phyloP scores from a whole-genome alignment of 1,140 invertebrate species.

The Drosophila tropicalis region DNA sequence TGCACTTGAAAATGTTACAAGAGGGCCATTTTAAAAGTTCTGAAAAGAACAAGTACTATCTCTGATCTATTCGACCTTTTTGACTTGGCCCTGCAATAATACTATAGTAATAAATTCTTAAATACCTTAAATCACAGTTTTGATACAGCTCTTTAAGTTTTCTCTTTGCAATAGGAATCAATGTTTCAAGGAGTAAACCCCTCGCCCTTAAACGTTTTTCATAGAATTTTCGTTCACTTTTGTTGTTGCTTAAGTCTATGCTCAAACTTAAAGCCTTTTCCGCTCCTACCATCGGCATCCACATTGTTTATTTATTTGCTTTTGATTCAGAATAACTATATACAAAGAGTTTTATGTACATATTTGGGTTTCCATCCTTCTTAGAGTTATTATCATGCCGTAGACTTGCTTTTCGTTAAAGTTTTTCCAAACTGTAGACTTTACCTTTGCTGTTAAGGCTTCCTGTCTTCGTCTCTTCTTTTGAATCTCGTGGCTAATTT shows the following conservation, averaged over 20 bases:
- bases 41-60: background rate
- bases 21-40: background rate
- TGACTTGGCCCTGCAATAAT: too few species aligned
- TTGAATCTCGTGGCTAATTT: conserved; percentile 47
- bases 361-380: conserved; percentile 3
- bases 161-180: too few species aligned
- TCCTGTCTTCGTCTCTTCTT: background rate
- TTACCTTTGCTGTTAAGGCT: conserved; percentile 8
- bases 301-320: conserved; percentile 7
- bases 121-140: too few species aligned
- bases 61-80: too few species aligned
- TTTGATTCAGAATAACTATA: conserved; percentile 5
- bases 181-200: too few species aligned
- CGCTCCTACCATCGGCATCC: background rate
- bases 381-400: background rate
- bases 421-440: conserved; percentile 13
- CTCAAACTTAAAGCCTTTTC: background rate
- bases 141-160: too few species aligned
- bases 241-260: background rate
- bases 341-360: conserved; percentile 7
- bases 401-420: background rate
- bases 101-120: too few species aligned
- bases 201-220: too few species aligned
- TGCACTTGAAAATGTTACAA: background rate
- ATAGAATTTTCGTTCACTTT: background rate